Conservation (phyloP, 2,888 invertebrate species). For the Lithophane leautieri region DNA sequence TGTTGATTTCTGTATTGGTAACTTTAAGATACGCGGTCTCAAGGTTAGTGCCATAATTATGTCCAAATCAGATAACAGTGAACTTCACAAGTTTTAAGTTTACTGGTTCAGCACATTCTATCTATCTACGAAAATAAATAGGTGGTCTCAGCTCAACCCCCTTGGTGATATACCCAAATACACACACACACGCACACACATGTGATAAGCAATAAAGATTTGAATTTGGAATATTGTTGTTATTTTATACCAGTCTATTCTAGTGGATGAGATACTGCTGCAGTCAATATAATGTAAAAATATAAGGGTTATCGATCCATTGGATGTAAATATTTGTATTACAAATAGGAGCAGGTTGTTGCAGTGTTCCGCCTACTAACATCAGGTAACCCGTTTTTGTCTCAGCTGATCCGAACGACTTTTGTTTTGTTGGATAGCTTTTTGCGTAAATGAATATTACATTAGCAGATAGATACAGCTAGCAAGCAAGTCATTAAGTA, state of each 20-base stretch:
- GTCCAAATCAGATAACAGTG: background rate
- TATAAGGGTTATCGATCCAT: constrained; percentile 55
- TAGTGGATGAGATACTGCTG: constrained; percentile 11
- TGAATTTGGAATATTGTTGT: too few species aligned
- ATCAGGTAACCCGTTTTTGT: constrained; percentile 46
- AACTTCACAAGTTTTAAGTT: background rate
- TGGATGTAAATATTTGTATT: constrained; percentile 59
- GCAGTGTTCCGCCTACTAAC: constrained; percentile 38
- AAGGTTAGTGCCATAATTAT: background rate
- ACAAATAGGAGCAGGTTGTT: constrained; percentile 58
- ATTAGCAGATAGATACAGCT: background rate
- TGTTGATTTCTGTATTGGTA: background rate
- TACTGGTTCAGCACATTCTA: background rate
- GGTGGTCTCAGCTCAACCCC: background rate
- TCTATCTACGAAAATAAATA: background rate
- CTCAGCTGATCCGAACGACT: constrained; percentile 44
- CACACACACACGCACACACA: too few species aligned
- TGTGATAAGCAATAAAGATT: too few species aligned
- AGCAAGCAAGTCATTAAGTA: background rate
- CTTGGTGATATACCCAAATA: background rate
- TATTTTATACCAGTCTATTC: background rate
- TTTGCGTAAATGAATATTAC: constrained; percentile 34
- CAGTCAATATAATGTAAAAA: constrained; percentile 28
- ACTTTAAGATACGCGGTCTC: background rate
- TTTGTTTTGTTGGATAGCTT: constrained; percentile 18